Evolutionary conservation across 2,888 invertebrate species (phyloP).

Genomic region (Blastobasis lacticolella): DNA sequence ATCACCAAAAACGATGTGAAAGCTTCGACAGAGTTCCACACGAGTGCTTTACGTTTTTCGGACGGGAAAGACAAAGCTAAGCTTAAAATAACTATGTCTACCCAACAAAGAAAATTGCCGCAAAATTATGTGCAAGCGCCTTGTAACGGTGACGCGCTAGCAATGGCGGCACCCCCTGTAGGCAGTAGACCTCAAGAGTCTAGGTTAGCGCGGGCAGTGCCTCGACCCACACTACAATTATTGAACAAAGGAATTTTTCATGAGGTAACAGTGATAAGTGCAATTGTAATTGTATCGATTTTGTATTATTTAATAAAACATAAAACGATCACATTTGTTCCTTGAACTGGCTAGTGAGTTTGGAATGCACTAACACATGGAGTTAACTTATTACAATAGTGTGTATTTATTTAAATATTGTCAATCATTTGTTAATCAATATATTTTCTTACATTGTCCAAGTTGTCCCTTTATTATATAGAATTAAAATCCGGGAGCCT

Average conservation of each 20-base stretch:
- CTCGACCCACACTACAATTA: conserved; percentile 17
- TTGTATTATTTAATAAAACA: conserved; percentile 43
- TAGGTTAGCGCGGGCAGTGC: conserved; percentile 17
- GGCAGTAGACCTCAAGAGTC: conserved; percentile 11
- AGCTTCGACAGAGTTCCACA: conserved; percentile 45
- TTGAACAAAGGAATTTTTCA: conserved; percentile 36
- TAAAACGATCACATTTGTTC: conserved; percentile 30
- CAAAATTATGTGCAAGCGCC: conserved; percentile 21
- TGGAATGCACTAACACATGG: conserved; percentile 47
- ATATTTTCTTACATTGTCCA: conserved; percentile 38
- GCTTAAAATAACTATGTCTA: conserved; percentile 53
- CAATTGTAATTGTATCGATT: conserved; percentile 55
- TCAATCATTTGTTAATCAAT: conserved; percentile 31
- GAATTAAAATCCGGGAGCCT: no score
- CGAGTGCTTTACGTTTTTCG: conserved; percentile 65
- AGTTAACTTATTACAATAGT: conserved; percentile 15
- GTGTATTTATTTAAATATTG: conserved; percentile 29
- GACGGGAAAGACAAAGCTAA: conserved; percentile 56
- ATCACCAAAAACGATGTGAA: conserved; percentile 51
- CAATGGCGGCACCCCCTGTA: conserved; percentile 24
- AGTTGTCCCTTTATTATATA: conserved; percentile 33
- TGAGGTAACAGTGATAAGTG: conserved; percentile 66
- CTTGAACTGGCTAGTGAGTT: conserved; percentile 32
- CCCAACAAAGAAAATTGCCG: conserved; percentile 43
- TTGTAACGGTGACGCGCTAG: conserved; percentile 32